Evolutionary conservation across 2,888 invertebrate species (phyloP), one percentile per base, ranked within the genome.

Genomic region (Caradrina clavipalpis): DNA sequence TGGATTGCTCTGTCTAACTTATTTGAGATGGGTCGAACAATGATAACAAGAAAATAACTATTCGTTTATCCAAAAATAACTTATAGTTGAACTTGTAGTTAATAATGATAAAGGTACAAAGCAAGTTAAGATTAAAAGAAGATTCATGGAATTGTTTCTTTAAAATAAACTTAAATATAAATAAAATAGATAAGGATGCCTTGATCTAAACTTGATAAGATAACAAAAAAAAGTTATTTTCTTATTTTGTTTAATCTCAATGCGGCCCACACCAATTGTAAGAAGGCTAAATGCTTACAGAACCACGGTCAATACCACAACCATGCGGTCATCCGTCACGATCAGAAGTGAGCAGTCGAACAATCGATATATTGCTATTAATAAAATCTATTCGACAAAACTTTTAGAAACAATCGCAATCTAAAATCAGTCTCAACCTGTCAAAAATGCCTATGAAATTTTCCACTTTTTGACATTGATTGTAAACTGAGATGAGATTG

Each of bases 11-110:
- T 73, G 83, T 85, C 83, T 73, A 79, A 84, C 76, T 83, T 81
- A 73, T 78, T 85, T 85, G 85, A 85, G 67, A 67, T 77, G 83
- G 85, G 83, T 84, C 68, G 56, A 64, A 70, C 72, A 69, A 76
- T 77, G 77, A 79, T 82, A 79, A 73, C 69, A 73, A 78, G 78
- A 84, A 78, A 83, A 74, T 81, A 69, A 55, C 17, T 72, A 68
- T 68, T 51, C 50, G 45, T 58, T 63, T 49, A 61, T 50, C 55
- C 39, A 22, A 47, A 51, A 66, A 61, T 65, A 74, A 56, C 59
- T 26, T 26, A 26, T 4, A 26, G 26, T 26, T 58, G 26, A 74
- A 66, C 58, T 79, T 47, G 26, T 50, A 45, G 45, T 45, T 45
- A 31, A 22, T 17, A 2, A 65, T 79, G 66, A 62, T 39, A 80